Base-by-base conservation (phyloP, 23 tunicate genomes). In the Styela plicata region DNA sequence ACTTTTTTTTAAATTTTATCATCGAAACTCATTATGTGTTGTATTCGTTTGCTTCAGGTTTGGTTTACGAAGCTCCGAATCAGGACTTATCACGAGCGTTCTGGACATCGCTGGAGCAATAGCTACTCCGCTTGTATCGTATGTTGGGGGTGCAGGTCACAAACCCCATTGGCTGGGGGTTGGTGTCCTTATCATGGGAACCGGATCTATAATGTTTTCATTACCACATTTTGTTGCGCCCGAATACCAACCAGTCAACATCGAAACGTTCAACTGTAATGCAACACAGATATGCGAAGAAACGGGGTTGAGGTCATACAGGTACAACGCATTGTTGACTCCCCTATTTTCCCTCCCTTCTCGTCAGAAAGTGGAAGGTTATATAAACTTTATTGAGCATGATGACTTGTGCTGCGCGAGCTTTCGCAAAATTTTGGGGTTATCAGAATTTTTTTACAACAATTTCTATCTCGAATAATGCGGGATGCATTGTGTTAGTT, bases 221-320 rank as follows among this genome's bases (percentile, higher is more conserved):
- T 74, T 87, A 31, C 97, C 97, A 17, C 97, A 91, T 74, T 91
- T 83, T 64, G 10, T 91, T 24, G 97, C 97, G 2, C 97, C 97
- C 22, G 34, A 21, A 10, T 88, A 94, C 64, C 65, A 82, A 17
- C 68, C 75, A 31, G 18, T 44, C 17, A 32, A 21, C 3, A 17
- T 21, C 7, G 37, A 27, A 32, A 71, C 34, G 36, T 21, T 34
- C 24, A 34, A 71, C 37, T 71, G 77, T 17, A 32, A 22, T n/a
- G 5, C 23, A 33, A 21, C 35, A 3, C 20, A 3, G 34, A 2
- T 71, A 3, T 71, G 77, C 17, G 34, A 22, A 21, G 36, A 71
- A 19, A 71, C 77, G 37, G 34, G 77, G 3, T 71, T 71, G 35
- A 31, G 77, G 7, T 44, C 57, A 44, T 44, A 44, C 57, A 44